Base-by-base conservation (phyloP, 2,888 invertebrate species). In the Nipponacmea schrenckii region DNA sequence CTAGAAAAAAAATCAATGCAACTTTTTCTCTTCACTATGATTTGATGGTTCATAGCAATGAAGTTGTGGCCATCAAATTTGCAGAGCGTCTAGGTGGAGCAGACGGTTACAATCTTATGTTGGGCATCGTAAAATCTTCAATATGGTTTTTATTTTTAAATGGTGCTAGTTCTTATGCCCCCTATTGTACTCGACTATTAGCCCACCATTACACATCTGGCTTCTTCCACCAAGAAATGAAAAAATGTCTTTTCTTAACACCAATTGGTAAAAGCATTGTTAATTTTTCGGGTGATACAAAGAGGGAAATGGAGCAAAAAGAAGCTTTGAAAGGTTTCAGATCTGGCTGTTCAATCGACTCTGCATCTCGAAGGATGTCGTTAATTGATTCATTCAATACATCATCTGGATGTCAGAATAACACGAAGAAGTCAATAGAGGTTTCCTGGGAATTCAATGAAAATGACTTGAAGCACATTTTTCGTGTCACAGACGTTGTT, bases 161-260 rank as follows among this genome's bases (percentile, higher is more conserved):
- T 65, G 77, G 77, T 5, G 75, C 77, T n/a, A 64, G 64, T 20
- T 73, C 75, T 20, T 77, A 77, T 70, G 74, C 75, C n/a, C 67
- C 72, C 15, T 76, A 69, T 26, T 71, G 71, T 17, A 48, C 67
- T 17, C 48, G 65, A 31, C 67, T 76, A 1, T 56, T 77, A 2
- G 64, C 65, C 44, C 64, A 73, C 15, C 70, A 77, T 45, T 73
- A 70, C 46, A 64, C 64, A 62, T 68, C 69, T 62, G 72, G 74
- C n/a, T 17, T 56, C 50, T 77, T 74, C 56, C 69, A 77, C 45
- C 26, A 71, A 56, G 45, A 50, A 15, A 66, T 77, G 71, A 77
- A 77, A 62, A 24, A 46, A 44, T 26, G 69, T 17, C 44, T 77
- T 15, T 74, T 69, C 27, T 67, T 66, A 14, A 77, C 74, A 15